Base-by-base conservation (phyloP, 2,113 vertebrate species). In the Ornithorhynchus anatinus region DNA sequence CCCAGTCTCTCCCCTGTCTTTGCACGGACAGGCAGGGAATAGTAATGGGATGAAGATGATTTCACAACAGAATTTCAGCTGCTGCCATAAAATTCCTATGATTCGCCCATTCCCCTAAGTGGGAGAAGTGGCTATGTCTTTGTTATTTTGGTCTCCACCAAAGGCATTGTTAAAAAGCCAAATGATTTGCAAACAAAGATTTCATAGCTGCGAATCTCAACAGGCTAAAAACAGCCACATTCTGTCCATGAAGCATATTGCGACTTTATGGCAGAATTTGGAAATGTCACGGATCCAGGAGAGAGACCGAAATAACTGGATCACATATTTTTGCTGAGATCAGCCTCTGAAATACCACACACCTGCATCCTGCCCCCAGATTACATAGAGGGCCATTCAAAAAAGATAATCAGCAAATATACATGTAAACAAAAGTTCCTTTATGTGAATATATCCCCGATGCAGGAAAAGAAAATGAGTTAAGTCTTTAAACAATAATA, bases 191-290 rank as follows among this genome's bases (percentile, higher is more conserved):
- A 65, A 67, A 40, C 31, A 74, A 14, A 43, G 52, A 58, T 75
- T 77, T 48, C 52, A 6, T 10, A 47, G 58, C 53, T 62, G 53
- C 7, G 56, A 37, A 2, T 57, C 53, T 60, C 16, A 31, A 27
- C 19, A 66, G 72, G 61, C 59, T 68, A 25, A 79, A 56, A 80
- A 66, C 22, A 79, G 59, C 50, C 36, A 14, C 23, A 7, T 65
- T 59, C 50, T 29, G 59, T 84, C 50, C 77, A 65, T 33, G 50
- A 33, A 81, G 73, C 37, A 44, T 62, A 65, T 25, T 13, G 72
- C 66, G 59, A 2, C 3, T 22, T 57, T 51, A 25, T 19, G 32
- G 59, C 25, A 63, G 69, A 51, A 27, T 71, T 64, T 22, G 62
- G 29, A 76, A 58, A 8, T 4, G n/a, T 3, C 8, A 1, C 1